Base-by-base conservation (phyloP, 2,797 vertebrate genomes). In the Lophotriccus pileatus region DNA sequence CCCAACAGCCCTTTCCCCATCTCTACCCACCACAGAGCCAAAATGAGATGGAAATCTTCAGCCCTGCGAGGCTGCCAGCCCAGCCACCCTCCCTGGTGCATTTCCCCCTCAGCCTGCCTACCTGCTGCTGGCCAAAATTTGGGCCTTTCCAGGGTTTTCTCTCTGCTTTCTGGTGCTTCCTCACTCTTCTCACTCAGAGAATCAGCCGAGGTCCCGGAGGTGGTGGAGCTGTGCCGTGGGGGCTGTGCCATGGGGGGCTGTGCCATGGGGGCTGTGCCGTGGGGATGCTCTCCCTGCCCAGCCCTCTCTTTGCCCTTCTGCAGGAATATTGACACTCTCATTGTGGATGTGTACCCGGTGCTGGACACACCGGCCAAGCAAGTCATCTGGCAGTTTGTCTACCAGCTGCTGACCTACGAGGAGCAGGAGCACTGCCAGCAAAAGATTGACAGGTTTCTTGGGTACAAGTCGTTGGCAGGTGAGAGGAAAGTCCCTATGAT, bases 291-390 rank as follows among this genome's bases (percentile, higher is more conserved):
- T 83, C 91, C 12, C 41, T 82, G 81, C 82, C 89, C 64, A 25
- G 56, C 39, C 56, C 87, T 78, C 88, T 89, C 86, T 66, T 39
- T 44, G 44, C 55, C 0, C 6, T 75, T 44, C 32, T 91, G 9
- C 98, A 99, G 99, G 98, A 99, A 98, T 86, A 99, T 99, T 12
- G 99, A 99, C 98, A 99, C 99, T 16, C 98, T 99, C 93, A 99
- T 99, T 39, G 99, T 99, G 89, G 99, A 99, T 5, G 98, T 99
- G 81, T 99, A 99, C 95, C 99, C 99, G 1, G 98, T 99, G 96
- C 97, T 99, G 98, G 99, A 99, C 97, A 99, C 99, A 16, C 99
- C 99, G 1, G 99, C 99, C 98, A 99, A 99, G 97, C 99, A 99
- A 97, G 98, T 99, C 94, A 99, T 99, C 89, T 99, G 99, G 99